A percentile compares a stretch with the other conserved stretches of the same genome.
phyloP scores from a whole-genome alignment of 2,113 vertebrate species.

The Apodemus sylvaticus region DNA sequence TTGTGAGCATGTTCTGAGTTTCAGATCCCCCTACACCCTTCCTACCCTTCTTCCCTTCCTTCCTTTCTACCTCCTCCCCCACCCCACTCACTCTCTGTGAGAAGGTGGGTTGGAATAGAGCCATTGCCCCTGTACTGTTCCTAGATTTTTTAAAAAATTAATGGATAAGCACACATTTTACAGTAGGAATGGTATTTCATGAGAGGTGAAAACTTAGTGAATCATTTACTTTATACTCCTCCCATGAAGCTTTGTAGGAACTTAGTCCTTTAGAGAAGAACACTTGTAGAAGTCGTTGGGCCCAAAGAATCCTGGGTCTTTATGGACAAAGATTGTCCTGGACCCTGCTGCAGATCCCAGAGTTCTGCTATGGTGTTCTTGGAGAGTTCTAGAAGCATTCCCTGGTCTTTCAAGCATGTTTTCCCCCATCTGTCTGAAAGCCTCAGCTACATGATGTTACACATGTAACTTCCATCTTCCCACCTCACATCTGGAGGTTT shows the following conservation, averaged over 20 bases:
- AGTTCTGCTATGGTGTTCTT: neutral
- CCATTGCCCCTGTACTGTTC: no score
- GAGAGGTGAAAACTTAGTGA: neutral
- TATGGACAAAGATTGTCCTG: neutral
- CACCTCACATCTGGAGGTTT: fast-evolving
- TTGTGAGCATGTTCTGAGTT: neutral
- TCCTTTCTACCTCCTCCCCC: neutral
- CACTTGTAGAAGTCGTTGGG: neutral
- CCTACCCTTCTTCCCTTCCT: neutral
- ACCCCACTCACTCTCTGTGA: neutral
- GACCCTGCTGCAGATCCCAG: neutral
- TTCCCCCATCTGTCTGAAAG: neutral
- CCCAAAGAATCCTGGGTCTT: neutral
- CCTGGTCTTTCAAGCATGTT: neutral
- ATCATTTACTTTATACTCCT: neutral
- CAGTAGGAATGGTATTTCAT: neutral
- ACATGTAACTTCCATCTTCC: neutral
- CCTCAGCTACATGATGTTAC: fast-evolving
- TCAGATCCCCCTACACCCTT: neutral
- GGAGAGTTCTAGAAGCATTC: no score
- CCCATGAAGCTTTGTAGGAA: neutral
- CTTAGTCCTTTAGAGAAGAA: fast-evolving
- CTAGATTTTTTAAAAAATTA: neutral
- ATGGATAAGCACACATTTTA: neutral
- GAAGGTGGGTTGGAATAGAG: neutral